These are phyloP conservation scores for Phyllostomus discolor DNA, from an alignment of 2,113 vertebrate genomes.

Conservation along the genomic window DNA sequence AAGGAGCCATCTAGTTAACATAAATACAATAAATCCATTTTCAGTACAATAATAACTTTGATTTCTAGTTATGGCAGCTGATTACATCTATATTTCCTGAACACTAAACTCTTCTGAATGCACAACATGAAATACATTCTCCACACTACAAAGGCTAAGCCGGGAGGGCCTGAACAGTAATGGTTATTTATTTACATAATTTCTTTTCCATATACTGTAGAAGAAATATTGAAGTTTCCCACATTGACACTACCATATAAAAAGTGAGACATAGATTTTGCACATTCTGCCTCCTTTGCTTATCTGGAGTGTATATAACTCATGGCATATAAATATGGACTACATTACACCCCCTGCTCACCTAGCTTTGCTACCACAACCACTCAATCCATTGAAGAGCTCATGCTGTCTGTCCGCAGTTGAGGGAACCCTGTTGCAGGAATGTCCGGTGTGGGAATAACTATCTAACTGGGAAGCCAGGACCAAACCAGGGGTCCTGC, in stretches of 20 bases:
- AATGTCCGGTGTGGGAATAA: not conserved
- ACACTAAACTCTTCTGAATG: conserved; percentile 82
- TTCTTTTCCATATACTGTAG: conserved; percentile 79
- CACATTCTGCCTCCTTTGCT: conserved; percentile 70
- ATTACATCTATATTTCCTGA: conserved; percentile 83
- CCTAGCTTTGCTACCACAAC: conserved; percentile 33
- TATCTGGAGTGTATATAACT: conserved; percentile 72
- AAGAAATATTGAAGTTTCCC: conserved; percentile 80
- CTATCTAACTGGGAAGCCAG: not conserved
- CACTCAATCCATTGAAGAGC: conserved; percentile 27
- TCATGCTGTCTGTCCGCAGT: conserved; percentile 51
- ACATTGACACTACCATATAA: conserved; percentile 78
- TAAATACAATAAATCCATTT: conserved; percentile 83
- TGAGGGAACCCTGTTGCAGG: conserved; percentile 48
- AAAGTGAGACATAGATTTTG: conserved; percentile 75
- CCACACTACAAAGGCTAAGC: conserved; percentile 74
- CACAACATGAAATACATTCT: conserved; percentile 82
- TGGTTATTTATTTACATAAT: conserved; percentile 87
- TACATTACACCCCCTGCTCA: conserved; percentile 47
- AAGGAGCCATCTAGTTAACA: conserved; percentile 73
- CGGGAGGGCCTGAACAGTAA: conserved; percentile 77
- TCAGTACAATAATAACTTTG: conserved; percentile 80
- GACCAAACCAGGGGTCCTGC: not conserved
- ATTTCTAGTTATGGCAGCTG: conserved; percentile 83
- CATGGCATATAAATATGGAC: conserved; percentile 44